Evolutionary conservation across 2,113 vertebrate genomes (phyloP).

Genomic region (Microtus pennsylvanicus): DNA sequence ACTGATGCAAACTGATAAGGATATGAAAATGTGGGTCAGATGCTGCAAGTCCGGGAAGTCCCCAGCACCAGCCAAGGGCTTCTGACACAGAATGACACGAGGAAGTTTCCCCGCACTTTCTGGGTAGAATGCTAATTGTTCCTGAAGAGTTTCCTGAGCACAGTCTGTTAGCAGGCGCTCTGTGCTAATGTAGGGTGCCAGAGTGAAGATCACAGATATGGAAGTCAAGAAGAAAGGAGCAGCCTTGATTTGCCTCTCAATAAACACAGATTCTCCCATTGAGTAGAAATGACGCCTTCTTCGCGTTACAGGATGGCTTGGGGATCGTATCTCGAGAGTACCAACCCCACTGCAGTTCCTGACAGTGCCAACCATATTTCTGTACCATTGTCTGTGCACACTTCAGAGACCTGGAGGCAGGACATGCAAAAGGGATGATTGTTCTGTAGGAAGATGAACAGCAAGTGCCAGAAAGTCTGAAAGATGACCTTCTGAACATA

Average conservation of each 20-base stretch:
- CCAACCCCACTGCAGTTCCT: background rate
- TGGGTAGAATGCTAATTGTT: background rate
- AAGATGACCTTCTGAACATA: background rate
- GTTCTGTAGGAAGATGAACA: background rate
- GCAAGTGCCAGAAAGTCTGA: background rate
- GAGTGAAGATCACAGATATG: too few species aligned
- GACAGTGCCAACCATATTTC: background rate
- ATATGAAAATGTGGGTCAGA: slow-evolving; percentile 47
- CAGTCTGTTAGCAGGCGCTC: background rate
- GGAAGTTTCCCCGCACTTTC: background rate
- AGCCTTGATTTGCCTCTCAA: background rate
- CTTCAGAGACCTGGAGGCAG: background rate
- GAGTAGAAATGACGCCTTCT: background rate
- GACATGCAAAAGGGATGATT: background rate
- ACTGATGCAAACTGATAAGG: slow-evolving; percentile 13
- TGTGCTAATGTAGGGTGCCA: too few species aligned
- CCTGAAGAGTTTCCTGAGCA: background rate
- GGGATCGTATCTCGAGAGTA: background rate
- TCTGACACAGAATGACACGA: background rate
- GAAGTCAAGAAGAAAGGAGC: background rate
- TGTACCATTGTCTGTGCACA: background rate
- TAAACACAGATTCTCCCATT: background rate
- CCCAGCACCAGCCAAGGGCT: too few species aligned
- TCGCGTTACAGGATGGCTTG: background rate
- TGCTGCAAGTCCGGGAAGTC: background rate